These are phyloP conservation scores for rat (Rattus norvegicus) DNA, from an alignment of 2,113 vertebrate species.

Conservation along the genomic window DNA sequence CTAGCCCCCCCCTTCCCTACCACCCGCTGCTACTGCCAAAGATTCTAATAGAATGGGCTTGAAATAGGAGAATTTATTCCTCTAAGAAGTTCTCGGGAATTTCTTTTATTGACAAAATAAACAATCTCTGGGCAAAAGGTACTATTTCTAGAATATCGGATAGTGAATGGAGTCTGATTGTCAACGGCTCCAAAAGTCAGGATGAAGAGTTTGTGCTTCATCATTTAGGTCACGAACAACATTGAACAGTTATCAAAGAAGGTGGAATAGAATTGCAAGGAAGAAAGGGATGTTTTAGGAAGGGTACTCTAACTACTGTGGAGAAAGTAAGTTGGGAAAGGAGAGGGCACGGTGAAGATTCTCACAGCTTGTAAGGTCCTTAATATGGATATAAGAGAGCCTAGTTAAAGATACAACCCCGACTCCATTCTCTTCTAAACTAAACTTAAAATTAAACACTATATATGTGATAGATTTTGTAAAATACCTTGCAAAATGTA, in stretches of 20 bases:
- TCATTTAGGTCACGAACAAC: background rate
- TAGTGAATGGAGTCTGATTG: background rate
- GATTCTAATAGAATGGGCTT: background rate
- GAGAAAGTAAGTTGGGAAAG: background rate
- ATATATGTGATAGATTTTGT: background rate
- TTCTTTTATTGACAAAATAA: background rate
- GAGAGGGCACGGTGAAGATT: background rate
- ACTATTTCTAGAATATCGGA: background rate
- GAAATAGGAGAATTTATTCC: background rate
- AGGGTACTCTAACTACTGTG: background rate
- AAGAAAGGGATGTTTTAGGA: background rate
- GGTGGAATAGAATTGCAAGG: background rate
- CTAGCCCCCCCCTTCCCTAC: background rate
- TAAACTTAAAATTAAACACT: background rate
- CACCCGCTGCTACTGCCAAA: background rate
- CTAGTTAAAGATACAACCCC: background rate
- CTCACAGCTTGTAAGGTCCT: background rate
- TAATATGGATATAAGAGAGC: background rate
- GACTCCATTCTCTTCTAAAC: background rate
- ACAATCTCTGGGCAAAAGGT: background rate
- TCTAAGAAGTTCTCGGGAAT: background rate
- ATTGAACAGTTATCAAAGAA: slow-evolving; percentile 2
- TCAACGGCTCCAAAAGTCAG: background rate
- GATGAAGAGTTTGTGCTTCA: background rate
- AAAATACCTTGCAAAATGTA: background rate